phyloP scores from a whole-genome alignment of 1,140 invertebrate species.

The Tetranychus urticae region DNA sequence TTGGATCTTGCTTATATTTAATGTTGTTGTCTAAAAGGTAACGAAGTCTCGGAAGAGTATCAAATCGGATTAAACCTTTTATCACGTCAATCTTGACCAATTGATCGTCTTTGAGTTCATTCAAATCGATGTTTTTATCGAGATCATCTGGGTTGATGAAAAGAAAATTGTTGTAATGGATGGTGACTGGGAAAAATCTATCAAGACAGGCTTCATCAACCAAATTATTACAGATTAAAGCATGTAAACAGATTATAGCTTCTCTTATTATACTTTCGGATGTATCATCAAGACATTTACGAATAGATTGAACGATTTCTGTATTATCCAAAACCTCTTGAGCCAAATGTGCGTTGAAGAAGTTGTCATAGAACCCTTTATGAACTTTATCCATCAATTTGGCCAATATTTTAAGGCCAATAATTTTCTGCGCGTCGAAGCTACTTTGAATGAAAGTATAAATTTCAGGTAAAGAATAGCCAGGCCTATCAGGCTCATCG shows the following conservation, averaged over 20 bases:
- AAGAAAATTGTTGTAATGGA: not conserved
- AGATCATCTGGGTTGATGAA: not conserved
- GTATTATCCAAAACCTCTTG: constrained; percentile 3
- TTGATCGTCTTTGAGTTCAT: constrained; percentile 8
- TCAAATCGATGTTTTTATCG: constrained; percentile 1
- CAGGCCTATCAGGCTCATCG: constrained; percentile 9
- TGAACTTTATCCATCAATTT: constrained; percentile 7
- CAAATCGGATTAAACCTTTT: constrained; percentile 5
- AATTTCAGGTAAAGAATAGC: constrained; percentile 12
- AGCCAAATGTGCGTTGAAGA: constrained; percentile 2
- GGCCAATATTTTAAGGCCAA: constrained; percentile 9
- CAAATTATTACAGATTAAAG: constrained; percentile 10
- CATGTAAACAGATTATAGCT: constrained; percentile 7
- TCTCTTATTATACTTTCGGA: constrained; percentile 1
- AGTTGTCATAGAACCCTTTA: constrained; percentile 5
- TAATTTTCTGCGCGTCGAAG: constrained; percentile 6
- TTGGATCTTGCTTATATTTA: not conserved
- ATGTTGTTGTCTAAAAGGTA: constrained; percentile 3
- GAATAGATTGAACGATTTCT: not conserved
- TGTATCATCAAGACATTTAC: constrained; percentile 6
- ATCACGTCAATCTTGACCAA: constrained; percentile 5
- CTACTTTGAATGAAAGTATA: constrained; percentile 7
- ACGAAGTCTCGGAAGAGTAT: constrained; percentile 5
- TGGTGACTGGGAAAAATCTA: constrained; percentile 3
- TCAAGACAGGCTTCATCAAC: constrained; percentile 9